Base-by-base conservation (phyloP, 2,797 vertebrate species). In the Channa striata region DNA sequence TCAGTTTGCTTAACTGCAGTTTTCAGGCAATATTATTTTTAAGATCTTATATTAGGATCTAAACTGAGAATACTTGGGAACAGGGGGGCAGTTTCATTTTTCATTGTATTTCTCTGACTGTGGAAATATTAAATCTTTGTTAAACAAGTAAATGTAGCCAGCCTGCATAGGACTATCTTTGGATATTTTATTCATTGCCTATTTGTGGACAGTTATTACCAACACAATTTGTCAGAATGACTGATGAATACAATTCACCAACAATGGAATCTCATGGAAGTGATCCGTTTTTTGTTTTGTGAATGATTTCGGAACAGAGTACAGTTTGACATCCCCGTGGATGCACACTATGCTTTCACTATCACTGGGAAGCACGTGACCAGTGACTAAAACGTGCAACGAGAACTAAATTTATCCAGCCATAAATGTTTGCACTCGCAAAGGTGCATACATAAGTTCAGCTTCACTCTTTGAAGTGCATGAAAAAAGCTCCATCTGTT, bases 391-490 rank as follows among this genome's bases (percentile, higher is more conserved):
- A 79, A 67, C 30, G 1, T 33, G 33, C 75, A 49, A 8, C 8
- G 25, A 67, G 10, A 16, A 19, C 59, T 75, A 49, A 76, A 85
- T 83, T 75, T 3, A 61, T 53, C 64, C 60, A 34, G n/a, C 39
- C 30, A 23, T 23, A 72, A 82, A 72, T 75, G 62, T 84, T 80
- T 79, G 68, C 52, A 57, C 56, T 74, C 59, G 82, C 70, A 81
- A 87, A 91, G 36, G 70, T 79, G 80, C 82, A 68, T 77, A 84
- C 71, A 87, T 69, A 78, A 89, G 83, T 87, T 89, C 87, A 90
- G 80, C 87, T 88, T 62, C 53, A 33, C 39, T 76, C 80, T 92
- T 93, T 93, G 91, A 93, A 93, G 91, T 84, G 60, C 57, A 85
- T 30, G 63, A 69, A 89, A 88, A 89, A 83, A 83, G 40, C 69